A percentile compares a stretch with the other conserved stretches of the same genome.
These are phyloP conservation scores for Pogoniulus pusillus DNA, from an alignment of 2,797 vertebrate genomes.

Conservation along the genomic window DNA sequence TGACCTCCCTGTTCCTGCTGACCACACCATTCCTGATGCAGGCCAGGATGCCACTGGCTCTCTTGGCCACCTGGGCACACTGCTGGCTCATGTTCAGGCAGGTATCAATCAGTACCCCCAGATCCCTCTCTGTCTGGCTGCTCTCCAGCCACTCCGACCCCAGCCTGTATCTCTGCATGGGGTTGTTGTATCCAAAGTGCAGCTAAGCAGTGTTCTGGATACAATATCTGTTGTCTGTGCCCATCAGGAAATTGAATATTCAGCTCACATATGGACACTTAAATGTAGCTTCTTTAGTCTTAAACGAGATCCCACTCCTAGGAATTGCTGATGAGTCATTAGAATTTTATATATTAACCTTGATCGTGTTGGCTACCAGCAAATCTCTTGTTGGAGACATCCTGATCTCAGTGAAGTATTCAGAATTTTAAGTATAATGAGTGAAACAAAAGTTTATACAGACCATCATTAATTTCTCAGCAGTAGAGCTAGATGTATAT, in stretches of 20 bases:
- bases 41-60: no score
- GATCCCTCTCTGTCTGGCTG: no score
- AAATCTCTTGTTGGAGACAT: neutral
- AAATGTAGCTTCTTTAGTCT: neutral
- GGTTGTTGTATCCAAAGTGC: no score
- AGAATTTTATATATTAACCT: neutral
- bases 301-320: neutral
- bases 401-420: neutral
- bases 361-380: neutral
- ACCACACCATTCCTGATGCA: no score
- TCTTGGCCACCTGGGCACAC: no score
- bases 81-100: no score
- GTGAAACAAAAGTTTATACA: neutral
- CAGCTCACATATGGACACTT: neutral
- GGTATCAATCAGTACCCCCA: no score
- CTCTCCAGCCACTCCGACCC: no score
- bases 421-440: neutral
- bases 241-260: neutral
- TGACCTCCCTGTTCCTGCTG: no score
- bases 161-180: no score
- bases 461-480: neutral
- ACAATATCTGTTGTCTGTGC: neutral
- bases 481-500: neutral
- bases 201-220: neutral
- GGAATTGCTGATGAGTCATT: neutral